phyloP scores from a whole-genome alignment of 2,888 invertebrate species.

The Pyralis farinalis region DNA sequence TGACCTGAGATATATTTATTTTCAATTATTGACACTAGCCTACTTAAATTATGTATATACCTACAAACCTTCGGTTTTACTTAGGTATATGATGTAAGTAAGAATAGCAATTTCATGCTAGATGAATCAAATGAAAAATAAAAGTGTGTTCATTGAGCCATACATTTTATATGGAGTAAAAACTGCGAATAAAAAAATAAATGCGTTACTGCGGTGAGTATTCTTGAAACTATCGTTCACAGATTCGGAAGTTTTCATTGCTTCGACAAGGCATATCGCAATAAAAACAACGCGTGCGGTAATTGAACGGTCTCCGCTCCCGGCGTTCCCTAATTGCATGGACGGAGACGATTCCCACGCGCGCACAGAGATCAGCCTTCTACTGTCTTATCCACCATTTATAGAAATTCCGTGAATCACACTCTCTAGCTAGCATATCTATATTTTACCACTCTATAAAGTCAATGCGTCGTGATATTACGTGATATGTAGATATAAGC shows the following conservation, averaged over 20 bases:
- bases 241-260: conserved; percentile 36
- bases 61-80: too few species aligned
- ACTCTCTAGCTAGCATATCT: conserved; percentile 11
- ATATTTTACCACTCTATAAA: not conserved
- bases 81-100: too few species aligned
- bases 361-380: conserved; percentile 43
- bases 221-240: not conserved
- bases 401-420: conserved; percentile 55
- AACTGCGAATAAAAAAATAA: not conserved
- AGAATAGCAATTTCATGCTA: too few species aligned
- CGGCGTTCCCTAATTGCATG: conserved; percentile 69
- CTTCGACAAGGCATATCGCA: conserved; percentile 52
- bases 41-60: too few species aligned
- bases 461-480: conserved; percentile 2
- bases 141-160: too few species aligned
- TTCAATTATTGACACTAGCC: too few species aligned
- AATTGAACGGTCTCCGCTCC: conserved; percentile 66
- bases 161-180: not conserved
- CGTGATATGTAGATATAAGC: not conserved
- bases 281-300: conserved; percentile 63
- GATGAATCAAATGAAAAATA: too few species aligned
- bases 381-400: conserved; percentile 49
- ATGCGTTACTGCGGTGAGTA: not conserved
- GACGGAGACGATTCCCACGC: conserved; percentile 69
- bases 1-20: too few species aligned